Conservation (phyloP, 2,113 vertebrate genomes). For the Poicephalus meyeri region DNA sequence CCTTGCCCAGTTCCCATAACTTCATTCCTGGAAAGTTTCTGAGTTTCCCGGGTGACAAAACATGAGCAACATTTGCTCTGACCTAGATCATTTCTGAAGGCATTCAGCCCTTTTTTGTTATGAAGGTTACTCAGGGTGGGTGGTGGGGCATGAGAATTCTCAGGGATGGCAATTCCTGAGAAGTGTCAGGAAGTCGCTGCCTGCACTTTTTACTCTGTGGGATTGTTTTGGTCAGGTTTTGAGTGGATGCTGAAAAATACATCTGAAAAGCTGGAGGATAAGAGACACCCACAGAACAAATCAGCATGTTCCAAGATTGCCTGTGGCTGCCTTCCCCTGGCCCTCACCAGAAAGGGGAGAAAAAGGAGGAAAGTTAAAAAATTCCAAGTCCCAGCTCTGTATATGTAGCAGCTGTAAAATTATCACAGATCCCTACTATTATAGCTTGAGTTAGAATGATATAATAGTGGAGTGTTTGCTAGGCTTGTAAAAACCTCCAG, state of each 20-base stretch:
- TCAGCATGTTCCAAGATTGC: background rate
- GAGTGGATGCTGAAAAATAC: background rate
- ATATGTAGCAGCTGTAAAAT: background rate
- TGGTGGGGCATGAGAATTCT: conserved; percentile 74
- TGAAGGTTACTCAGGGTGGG: conserved; percentile 68
- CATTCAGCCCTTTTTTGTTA: conserved; percentile 69
- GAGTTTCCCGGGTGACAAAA: conserved; percentile 80
- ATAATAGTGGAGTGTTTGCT: background rate
- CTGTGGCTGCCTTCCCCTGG: background rate
- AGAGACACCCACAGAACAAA: background rate
- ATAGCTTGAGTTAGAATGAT: background rate
- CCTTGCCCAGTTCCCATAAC: conserved; percentile 38
- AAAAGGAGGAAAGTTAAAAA: background rate
- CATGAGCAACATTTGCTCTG: conserved; percentile 63
- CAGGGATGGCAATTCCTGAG: conserved; percentile 23
- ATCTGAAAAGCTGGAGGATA: background rate
- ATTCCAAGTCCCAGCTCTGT: background rate
- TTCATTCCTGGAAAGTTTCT: conserved; percentile 80
- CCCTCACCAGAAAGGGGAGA: background rate
- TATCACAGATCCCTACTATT: background rate
- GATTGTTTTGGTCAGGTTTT: background rate
- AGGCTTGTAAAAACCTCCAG: conserved; percentile 23
- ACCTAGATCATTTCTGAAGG: conserved; percentile 67
- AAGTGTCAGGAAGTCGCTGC: conserved; percentile 6
- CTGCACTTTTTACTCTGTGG: background rate